Base-by-base conservation (phyloP, 2,113 vertebrate species). In the Gopherus flavomarginatus region DNA sequence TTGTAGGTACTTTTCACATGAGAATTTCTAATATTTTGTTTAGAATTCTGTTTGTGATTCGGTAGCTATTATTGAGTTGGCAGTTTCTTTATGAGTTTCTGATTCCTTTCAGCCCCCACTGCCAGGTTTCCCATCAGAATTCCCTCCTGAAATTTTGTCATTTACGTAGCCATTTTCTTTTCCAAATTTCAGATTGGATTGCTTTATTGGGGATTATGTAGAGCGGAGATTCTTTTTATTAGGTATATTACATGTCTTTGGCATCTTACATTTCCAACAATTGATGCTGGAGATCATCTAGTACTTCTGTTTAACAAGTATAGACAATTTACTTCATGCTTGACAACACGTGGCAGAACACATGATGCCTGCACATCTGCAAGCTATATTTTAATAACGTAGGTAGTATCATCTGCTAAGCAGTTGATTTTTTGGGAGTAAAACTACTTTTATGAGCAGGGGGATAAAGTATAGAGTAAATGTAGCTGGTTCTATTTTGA, bases 161-260 rank as follows among this genome's bases (percentile, higher is more conserved):
- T 87, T 0, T 44, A 8, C 31, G 1, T 77, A 27, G 1, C 5
- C 3, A 7, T 1, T 1, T 8, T 11, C 81, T 83, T 80, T 89
- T 19, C 26, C 1, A 0, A 80, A 11, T 17, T 35, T 35, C 0
- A 22, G 42, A 35, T n/a, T 38, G 29, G 88, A 8, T 21, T 47
- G 0, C 52, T n/a, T 72, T 0, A 10, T 0, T 44, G 91, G 42
- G 1, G 2, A 6, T 59, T 14, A 12, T 35, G 5, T 1, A 8
- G 54, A 84, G 54, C 77, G 21, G 2, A 75, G 49, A 17, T 7
- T 10, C 90, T 5, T 12, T 90, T 11, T 81, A 0, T 78, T 50
- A 49, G 8, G 13, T 65, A n/a, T 69, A 62, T n/a, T 69, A n/a
- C 62, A 69, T n/a, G 62, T n/a, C 8, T 69, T 8, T n/a, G 16